phyloP scores from a whole-genome alignment of 2,113 vertebrate species.

The Siniperca knerii region DNA sequence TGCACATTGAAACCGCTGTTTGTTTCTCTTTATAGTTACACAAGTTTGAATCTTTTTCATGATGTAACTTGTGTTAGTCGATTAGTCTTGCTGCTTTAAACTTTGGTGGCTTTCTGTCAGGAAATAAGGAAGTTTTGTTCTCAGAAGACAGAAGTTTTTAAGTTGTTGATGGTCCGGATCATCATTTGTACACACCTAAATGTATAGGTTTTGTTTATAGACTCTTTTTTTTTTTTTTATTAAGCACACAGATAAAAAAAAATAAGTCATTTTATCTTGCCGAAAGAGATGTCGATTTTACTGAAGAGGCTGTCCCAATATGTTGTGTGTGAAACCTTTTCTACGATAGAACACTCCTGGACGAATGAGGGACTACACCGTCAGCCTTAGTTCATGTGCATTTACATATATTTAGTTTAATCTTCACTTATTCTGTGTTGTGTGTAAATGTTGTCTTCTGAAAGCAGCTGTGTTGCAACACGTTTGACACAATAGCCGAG shows the following conservation, averaged over 20 bases:
- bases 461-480: constrained; percentile 24
- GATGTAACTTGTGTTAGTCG: too few species aligned
- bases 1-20: neutral
- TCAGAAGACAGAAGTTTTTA: neutral
- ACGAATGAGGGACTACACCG: too few species aligned
- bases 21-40: neutral
- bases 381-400: neutral
- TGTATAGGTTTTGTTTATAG: neutral
- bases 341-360: too few species aligned
- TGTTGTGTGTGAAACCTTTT: too few species aligned
- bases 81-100: too few species aligned
- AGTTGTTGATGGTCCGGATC: neutral
- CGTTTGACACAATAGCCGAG: neutral
- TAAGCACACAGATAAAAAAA: neutral
- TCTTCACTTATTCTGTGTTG: neutral
- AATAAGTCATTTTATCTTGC: too few species aligned
- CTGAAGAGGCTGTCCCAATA: neutral
- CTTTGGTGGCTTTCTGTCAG: neutral
- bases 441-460: neutral
- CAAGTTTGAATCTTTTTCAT: too few species aligned
- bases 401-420: neutral
- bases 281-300: too few species aligned
- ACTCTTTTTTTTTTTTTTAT: too few species aligned
- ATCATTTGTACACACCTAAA: neutral
- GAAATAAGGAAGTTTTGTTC: neutral